A percentile compares a stretch with the other conserved stretches of the same genome.
Evolutionary conservation across 2,797 vertebrate species (phyloP).

Genomic region (Malacoraja senta): DNA sequence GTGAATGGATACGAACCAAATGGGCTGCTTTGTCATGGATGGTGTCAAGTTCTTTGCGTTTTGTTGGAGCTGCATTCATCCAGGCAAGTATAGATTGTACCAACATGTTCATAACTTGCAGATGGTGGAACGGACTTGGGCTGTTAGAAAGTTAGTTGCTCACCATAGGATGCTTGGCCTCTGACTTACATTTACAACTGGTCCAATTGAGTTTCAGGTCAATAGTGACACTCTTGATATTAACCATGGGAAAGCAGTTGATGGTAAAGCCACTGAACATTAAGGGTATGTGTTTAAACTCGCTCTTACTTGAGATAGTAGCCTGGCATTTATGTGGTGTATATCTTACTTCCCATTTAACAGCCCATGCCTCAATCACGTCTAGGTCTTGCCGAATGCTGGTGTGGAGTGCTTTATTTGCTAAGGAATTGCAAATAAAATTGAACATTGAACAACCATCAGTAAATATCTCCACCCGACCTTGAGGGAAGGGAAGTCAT

Average conservation of each 20-base stretch:
- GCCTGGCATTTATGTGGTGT: too few species aligned
- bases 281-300: not conserved
- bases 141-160: not conserved
- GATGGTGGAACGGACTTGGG: not conserved
- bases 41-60: not conserved
- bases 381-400: too few species aligned
- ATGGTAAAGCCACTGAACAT: not conserved
- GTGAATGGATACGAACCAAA: too few species aligned
- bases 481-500: too few species aligned
- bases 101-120: not conserved
- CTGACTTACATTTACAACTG: not conserved
- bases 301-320: too few species aligned
- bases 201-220: not conserved
- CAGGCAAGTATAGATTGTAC: not conserved
- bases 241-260: not conserved
- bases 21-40: too few species aligned
- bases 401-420: too few species aligned
- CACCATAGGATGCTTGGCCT: not conserved
- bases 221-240: not conserved
- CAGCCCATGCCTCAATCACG: too few species aligned
- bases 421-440: too few species aligned
- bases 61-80: not conserved
- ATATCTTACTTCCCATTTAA: too few species aligned
- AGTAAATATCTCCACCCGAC: too few species aligned
- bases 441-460: too few species aligned